Evolutionary conservation across 2,797 vertebrate genomes (phyloP), one percentile per base, ranked within the genome.

Genomic region (Pseudochirops cupreus): DNA sequence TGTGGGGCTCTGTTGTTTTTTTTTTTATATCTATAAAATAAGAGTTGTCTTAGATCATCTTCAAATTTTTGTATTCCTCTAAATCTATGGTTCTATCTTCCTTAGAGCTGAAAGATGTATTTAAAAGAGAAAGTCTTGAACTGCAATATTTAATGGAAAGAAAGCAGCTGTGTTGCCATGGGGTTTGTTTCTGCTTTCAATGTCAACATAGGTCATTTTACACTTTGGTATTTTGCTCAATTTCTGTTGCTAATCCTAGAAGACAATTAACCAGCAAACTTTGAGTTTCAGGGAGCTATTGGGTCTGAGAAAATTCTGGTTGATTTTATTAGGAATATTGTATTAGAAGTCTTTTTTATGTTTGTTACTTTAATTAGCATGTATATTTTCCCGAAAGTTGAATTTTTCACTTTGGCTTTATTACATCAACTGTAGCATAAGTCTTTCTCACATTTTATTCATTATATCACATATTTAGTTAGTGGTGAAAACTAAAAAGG

Each of bases 301-400:
- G 2, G 33, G 21, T 59, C 46, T 96, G 94, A 57, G 90, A 96
- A 92, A 95, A 96, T 96, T 94, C n/a, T 82, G 90, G 97, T 59
- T 96, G 94, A 67, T 94, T 97, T 92, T 93, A 96, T 90, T 93
- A 98, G 96, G 21, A 94, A 95, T 96, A 94, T 54, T 98, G 93
- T 93, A 62, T 14, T 94, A 82, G 94, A 96, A 98, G 74, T 9
- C 33, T 98, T 98, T 98, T 87, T 92, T 96, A 95, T 91, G 92
- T 56, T 97, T 97, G 97, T 98, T 91, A 95, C 98, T 98, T 97
- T 97, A 98, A 98, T 93, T 96, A 95, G 92, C 95, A 95, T 96
- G 93, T 92, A 67, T 97, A 95, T 98, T 98, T 98, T 97, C 93
- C 93, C 97, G 95, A 96, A 90, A 97, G 94, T 87, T 95, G 14